These are phyloP conservation scores for Pangasianodon gigas DNA, from an alignment of 2,113 vertebrate genomes.

Conservation along the genomic window DNA sequence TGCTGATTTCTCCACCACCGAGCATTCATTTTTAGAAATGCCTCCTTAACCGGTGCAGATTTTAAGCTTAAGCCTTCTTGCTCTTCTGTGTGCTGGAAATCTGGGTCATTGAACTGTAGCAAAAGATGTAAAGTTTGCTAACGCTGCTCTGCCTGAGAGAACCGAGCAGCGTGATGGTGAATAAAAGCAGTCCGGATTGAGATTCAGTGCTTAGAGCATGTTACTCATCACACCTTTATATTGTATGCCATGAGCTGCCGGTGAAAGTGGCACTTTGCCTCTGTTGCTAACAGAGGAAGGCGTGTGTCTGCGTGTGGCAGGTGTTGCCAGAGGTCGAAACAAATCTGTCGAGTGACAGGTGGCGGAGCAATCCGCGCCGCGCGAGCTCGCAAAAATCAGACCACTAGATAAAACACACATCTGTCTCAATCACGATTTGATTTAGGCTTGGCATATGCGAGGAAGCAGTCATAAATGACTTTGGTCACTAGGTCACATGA, in stretches of 20 bases:
- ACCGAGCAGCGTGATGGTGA: neutral
- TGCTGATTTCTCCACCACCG: neutral
- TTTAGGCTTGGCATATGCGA: constrained; percentile 33
- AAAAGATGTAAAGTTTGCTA: constrained; percentile 19
- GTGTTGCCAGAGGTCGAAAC: constrained; percentile 27
- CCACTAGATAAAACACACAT: constrained; percentile 32
- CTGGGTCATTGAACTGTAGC: constrained; percentile 2
- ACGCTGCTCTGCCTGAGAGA: neutral
- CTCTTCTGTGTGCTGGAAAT: neutral
- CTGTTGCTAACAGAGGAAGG: neutral
- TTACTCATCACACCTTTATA: constrained; percentile 31
- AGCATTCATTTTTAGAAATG: neutral
- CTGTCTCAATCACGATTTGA: constrained; percentile 37
- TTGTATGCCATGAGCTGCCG: constrained; percentile 10
- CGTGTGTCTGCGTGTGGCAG: neutral
- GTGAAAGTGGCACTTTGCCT: constrained; percentile 11
- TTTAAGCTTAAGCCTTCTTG: neutral
- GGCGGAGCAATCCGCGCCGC: neutral
- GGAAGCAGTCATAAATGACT: constrained; percentile 47
- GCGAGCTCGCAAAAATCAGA: neutral
- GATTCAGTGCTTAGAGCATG: constrained; percentile 1
- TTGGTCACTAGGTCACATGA: constrained; percentile 42
- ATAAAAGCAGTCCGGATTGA: neutral
- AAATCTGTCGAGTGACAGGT: constrained; percentile 36
- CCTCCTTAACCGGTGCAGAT: neutral